Evolutionary conservation across 2,888 invertebrate species (phyloP).

Genomic region (Pardosa pseudoannulata): DNA sequence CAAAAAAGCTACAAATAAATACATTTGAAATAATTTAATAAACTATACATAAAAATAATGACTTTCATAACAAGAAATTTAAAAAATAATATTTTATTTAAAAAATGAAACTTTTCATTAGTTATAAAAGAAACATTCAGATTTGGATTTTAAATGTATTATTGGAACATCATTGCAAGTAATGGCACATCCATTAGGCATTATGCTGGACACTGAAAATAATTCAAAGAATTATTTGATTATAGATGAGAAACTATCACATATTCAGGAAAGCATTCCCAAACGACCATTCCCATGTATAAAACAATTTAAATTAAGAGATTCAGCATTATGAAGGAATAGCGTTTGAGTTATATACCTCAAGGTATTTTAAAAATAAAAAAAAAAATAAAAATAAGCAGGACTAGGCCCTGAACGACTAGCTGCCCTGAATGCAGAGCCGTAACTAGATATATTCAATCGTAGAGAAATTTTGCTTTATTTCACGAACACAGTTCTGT

Average conservation of each 20-base stretch:
- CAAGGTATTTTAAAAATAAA: conserved; percentile 39
- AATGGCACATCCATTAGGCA: conserved; percentile 61
- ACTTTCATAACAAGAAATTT: too few species aligned
- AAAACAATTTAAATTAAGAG: conserved; percentile 57
- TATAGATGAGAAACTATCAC: conserved; percentile 59
- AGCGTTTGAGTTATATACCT: conserved; percentile 59
- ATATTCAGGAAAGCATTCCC: conserved; percentile 70
- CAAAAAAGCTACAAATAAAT: too few species aligned
- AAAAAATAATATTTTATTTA: too few species aligned
- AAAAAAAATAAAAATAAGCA: conserved; percentile 35
- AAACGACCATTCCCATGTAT: conserved; percentile 58
- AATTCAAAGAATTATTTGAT: conserved; percentile 21
- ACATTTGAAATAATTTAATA: too few species aligned
- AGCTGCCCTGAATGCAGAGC: conserved; percentile 68
- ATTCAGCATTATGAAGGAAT: conserved; percentile 51
- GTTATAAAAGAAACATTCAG: too few species aligned
- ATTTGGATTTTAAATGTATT: background rate
- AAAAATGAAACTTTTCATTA: too few species aligned
- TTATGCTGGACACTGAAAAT: conserved; percentile 26
- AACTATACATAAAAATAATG: too few species aligned
- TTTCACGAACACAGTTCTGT: conserved; percentile 37
- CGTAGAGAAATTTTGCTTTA: conserved; percentile 26
- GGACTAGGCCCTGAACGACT: conserved; percentile 71
- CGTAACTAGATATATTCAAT: conserved; percentile 61
- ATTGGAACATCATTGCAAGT: conserved; percentile 18